Evolutionary conservation across 2,797 vertebrate species (phyloP).

Genomic region (Helostoma temminkii): DNA sequence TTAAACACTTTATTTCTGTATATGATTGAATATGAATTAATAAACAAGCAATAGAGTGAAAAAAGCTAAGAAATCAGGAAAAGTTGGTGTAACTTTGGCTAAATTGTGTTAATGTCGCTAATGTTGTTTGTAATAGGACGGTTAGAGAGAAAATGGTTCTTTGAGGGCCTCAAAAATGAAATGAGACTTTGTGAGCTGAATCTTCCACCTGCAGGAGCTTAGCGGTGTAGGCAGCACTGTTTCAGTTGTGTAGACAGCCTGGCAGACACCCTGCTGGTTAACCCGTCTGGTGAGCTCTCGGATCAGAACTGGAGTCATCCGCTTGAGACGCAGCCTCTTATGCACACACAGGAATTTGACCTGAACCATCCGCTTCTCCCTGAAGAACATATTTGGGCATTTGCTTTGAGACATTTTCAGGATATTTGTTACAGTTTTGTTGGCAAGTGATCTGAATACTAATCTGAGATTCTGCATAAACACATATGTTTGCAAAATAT

Average conservation of each 20-base stretch:
- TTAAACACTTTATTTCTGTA: neutral
- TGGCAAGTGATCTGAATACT: slow-evolving; percentile 9
- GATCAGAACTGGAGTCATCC: slow-evolving; percentile 95
- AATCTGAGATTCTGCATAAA: slow-evolving; percentile 19
- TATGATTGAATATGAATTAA: neutral
- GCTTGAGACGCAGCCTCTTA: slow-evolving; percentile 94
- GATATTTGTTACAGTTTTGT: slow-evolving; percentile 17
- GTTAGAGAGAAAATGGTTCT: neutral
- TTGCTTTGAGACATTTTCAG: slow-evolving; percentile 28
- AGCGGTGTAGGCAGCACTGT: slow-evolving; percentile 92
- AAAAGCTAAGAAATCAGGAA: neutral
- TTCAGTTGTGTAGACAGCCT: slow-evolving; percentile 91
- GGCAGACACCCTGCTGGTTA: slow-evolving; percentile 89
- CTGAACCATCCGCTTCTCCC: slow-evolving; percentile 93
- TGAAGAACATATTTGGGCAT: slow-evolving; percentile 63
- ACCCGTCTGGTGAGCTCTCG: slow-evolving; percentile 93
- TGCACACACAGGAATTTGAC: slow-evolving; percentile 97
- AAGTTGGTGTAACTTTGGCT: neutral
- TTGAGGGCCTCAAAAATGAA: neutral
- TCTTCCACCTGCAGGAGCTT: slow-evolving; percentile 90
- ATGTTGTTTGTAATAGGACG: neutral
- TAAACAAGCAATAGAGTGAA: neutral
- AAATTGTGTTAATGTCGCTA: neutral
- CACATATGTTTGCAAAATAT: slow-evolving; percentile 17
- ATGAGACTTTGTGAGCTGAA: too few relatives aligned